Conservation (phyloP, 2,888 invertebrate species). For the Teleiodes luculella region DNA sequence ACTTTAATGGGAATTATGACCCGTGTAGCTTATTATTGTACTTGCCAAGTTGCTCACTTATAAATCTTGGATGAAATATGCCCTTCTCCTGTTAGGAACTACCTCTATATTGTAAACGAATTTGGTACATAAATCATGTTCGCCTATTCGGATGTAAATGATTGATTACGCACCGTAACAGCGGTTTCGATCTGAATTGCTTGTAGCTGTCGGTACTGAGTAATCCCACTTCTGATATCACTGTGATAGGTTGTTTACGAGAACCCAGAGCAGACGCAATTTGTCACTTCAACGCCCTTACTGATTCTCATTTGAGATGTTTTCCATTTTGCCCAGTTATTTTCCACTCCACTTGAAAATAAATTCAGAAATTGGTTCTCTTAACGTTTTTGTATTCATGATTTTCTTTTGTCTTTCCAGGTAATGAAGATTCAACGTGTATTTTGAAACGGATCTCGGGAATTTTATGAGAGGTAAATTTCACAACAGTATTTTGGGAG, state of each 20-base stretch:
- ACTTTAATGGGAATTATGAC: slow-evolving; percentile 47
- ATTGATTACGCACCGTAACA: not conserved
- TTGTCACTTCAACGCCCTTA: slow-evolving; percentile 1
- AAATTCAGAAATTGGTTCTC: not conserved
- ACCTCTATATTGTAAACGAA: not conserved
- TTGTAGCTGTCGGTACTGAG: not conserved
- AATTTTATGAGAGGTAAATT: slow-evolving; percentile 66
- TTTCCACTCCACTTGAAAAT: slow-evolving; percentile 4
- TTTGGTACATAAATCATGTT: slow-evolving; percentile 9
- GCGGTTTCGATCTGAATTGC: not conserved
- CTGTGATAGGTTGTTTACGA: not conserved
- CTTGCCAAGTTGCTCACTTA: slow-evolving; percentile 10
- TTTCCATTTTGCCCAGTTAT: not conserved
- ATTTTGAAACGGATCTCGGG: slow-evolving; percentile 57
- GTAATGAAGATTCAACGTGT: slow-evolving; percentile 64
- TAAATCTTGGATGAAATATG: slow-evolving; percentile 5
- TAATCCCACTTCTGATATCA: not conserved
- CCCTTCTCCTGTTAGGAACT: not conserved
- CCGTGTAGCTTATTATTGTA: slow-evolving; percentile 32
- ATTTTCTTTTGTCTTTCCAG: slow-evolving; percentile 38
- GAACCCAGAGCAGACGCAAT: not conserved
- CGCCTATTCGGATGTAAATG: slow-evolving; percentile 1
- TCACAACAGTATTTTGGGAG: slow-evolving; percentile 26
- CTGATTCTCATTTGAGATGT: slow-evolving; percentile 5
- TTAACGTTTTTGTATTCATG: not conserved